Evolutionary conservation across 2,113 vertebrate species (phyloP), one percentile per base, ranked within the genome.

Genomic region (Toxotes jaculatrix): DNA sequence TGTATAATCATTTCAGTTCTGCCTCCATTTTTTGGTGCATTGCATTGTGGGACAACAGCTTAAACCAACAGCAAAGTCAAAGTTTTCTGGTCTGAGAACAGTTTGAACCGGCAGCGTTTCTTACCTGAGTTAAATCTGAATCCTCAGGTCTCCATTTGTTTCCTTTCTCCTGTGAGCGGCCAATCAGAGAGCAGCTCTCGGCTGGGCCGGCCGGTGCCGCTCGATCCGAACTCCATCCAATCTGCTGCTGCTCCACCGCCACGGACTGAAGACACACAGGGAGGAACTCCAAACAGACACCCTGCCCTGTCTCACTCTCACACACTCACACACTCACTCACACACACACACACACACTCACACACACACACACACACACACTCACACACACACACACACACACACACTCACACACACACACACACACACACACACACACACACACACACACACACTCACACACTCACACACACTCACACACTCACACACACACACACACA

Each of bases 131-230:
- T 27, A 1, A 12, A 45, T 7, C 56, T 38, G 21, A 38, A 1
- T 14, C 66, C 11, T 40, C 13, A 1, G 42, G 2, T n/a, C 19
- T 6, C 19, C 16, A 42, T 21, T 10, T 10, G 34, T 23, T 27
- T 61, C 21, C 23, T 45, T 47, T 8, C 51, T 82, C 43, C 81
- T 71, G 66, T 60, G 10, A 55, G 0, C 47, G 57, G 51, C 88
- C 86, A 88, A 88, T 88, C 80, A 81, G 49, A 81, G 68, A 11
- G 53, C 49, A 62, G 78, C 56, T 56, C n/a, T 2, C 2, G 6
- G 13, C 56, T 1, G 4, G 67, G 5, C 16, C 63, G 14, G 34
- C 34, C 9, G 49, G 19, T 51, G 49, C 49, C 19, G 49, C 49
- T 51, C 49, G 49, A 19, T 5, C 38, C 19, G 19, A 42, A 66